A percentile compares a stretch with the other conserved stretches of the same genome.
Evolutionary conservation across 1,140 invertebrate genomes (phyloP).

Genomic region (Pteromalus puparum): DNA sequence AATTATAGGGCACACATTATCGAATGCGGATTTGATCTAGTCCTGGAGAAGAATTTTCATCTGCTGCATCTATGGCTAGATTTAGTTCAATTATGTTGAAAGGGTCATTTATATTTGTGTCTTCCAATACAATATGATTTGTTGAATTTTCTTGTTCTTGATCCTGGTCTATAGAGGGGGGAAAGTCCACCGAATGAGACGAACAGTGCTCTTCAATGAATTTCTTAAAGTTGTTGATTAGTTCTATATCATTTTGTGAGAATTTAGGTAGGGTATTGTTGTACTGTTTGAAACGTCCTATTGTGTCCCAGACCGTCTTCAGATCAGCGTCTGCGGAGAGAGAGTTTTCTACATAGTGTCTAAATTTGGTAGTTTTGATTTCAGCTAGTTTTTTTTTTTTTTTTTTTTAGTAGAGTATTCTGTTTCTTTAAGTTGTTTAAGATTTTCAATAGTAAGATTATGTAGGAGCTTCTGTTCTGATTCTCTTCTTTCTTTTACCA

Average conservation of each 20-base stretch:
- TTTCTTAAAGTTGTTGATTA: neutral
- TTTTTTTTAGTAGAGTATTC: constrained; percentile 17
- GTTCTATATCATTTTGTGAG: neutral
- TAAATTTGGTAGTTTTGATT: neutral
- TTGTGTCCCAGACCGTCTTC: neutral
- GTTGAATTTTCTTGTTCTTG: no score
- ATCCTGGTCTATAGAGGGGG: no score
- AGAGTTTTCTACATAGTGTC: neutral
- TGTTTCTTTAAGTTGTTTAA: neutral
- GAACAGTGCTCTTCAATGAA: no score
- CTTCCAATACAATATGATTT: no score
- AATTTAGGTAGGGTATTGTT: neutral
- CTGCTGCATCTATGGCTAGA: neutral
- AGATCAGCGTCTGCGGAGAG: neutral
- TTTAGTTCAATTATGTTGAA: no score
- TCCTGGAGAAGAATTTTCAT: neutral
- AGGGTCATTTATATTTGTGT: no score
- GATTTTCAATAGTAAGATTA: neutral
- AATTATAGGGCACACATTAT: constrained; percentile 20
- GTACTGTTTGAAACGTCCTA: neutral
- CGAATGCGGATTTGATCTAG: constrained; percentile 41
- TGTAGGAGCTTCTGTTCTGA: neutral
- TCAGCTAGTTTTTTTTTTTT: neutral
- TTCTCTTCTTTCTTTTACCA: neutral
- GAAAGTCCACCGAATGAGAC: no score